Percentiles rank a stretch among this genome's conserved stretches.
phyloP scores from a whole-genome alignment of 2,797 vertebrate species.

The Gymnoscopelus microlampas region DNA sequence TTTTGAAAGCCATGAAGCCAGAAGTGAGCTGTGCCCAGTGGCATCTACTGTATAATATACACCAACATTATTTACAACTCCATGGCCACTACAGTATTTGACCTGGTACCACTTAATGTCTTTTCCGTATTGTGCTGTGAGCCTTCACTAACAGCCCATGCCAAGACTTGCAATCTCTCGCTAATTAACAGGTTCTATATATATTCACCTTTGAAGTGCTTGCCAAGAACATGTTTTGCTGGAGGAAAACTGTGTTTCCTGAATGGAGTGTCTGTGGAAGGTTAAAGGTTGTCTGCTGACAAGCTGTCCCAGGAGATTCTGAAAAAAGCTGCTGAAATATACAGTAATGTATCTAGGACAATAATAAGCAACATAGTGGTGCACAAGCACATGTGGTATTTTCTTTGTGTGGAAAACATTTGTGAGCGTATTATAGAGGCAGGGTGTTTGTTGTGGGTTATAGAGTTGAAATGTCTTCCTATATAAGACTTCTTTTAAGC shows the following conservation, averaged over 20 bases:
- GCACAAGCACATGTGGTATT: no score
- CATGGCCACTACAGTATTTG: not conserved
- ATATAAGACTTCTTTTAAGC: no score
- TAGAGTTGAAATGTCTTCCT: no score
- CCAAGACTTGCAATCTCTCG: not conserved
- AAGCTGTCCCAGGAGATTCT: not conserved
- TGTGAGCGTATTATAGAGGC: not conserved
- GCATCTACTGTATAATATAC: no score
- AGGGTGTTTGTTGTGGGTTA: no score
- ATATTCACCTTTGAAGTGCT: constrained; percentile 11
- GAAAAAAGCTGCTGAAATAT: no score
- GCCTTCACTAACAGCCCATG: not conserved
- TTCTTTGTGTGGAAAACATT: constrained; percentile 2
- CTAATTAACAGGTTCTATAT: not conserved
- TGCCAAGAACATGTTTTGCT: not conserved
- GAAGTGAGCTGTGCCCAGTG: no score
- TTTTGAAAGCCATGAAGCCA: no score
- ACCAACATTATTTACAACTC: no score
- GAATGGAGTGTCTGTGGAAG: constrained; percentile 1
- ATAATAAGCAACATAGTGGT: no score
- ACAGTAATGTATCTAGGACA: no score
- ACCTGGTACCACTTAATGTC: not conserved
- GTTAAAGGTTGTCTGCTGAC: constrained; percentile 5
- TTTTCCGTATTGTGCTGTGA: not conserved
- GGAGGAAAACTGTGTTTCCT: not conserved